Evolutionary conservation across 2,797 vertebrate genomes (phyloP), one percentile per base, ranked within the genome.

Genomic region (Cynopterus sphinx): DNA sequence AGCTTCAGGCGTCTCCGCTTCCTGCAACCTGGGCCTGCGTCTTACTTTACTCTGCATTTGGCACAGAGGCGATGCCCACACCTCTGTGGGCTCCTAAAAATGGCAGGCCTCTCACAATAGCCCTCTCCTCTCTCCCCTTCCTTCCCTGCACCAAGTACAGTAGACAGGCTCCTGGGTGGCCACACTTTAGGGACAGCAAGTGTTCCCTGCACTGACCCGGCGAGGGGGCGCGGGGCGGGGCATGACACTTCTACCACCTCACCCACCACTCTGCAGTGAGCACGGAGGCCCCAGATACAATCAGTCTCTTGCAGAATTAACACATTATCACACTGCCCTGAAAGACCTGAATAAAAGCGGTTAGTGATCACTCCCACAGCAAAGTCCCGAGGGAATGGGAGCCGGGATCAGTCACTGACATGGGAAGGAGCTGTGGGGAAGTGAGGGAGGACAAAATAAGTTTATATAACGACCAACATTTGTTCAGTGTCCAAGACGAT

Each of bases 51-150:
- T 83, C 41, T 41, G 13, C 5, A 12, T 59, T 28, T 59, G 26
- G 26, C 11, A 31, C 77, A 57, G 61, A 70, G 57, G 65, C 4
- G 21, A 24, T 4, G 41, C 36, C 33, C 33, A 6, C 0, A 12
- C 41, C 43, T 28, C 28, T 8, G 0, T 0, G 3, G 77, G 57
- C 39, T 28, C 24, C 68, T 19, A 31, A 41, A 57, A 33, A 65
- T 0, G 0, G 51, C 11, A 51, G 57, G 26, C n/a, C 49, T 68
- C 49, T 63, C 26, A 0, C 4, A 5, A 51, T 0, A 11, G 21
- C 28, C 4, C 19, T n/a, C 53, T 36, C n/a, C 21, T 31, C 46
- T 36, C 21, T 83, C 33, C 9, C 24, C 3, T 16, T 79, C 31
- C 26, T 75, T 63, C 49, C 57, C 94, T 28, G 9, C 28, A 41